A percentile compares a stretch with the other conserved stretches of the same genome.
phyloP scores from a whole-genome alignment of 2,113 vertebrate species.

The Isichthys henryi region DNA sequence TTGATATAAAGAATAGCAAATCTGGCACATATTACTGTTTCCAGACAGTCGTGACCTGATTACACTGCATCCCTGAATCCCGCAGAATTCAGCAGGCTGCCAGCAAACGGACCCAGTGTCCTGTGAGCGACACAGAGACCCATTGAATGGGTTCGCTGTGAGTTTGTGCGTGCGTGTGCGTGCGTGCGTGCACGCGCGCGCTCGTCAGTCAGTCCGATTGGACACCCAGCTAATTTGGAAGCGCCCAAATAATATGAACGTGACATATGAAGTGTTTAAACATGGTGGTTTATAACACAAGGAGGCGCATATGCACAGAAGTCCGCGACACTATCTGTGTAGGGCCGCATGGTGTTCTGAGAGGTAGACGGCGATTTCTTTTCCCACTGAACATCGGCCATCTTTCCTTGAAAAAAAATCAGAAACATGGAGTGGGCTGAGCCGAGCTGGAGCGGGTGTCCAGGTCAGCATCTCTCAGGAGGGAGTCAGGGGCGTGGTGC shows the following conservation, averaged over 20 bases:
- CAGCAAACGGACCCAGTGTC: not conserved
- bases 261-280: not conserved
- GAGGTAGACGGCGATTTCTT: not conserved
- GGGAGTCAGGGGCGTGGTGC: not conserved
- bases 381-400: not conserved
- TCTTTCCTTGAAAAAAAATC: not conserved
- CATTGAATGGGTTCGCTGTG: not conserved
- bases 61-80: not conserved
- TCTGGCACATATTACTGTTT: constrained; percentile 6
- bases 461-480: not conserved
- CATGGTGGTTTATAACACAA: not conserved
- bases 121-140: not conserved
- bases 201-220: not conserved
- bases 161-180: not conserved
- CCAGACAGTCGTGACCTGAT: constrained; percentile 8
- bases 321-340: not conserved
- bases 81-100: not conserved
- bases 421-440: not conserved
- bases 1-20: not conserved
- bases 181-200: not conserved
- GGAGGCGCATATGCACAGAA: not conserved
- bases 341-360: not conserved
- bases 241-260: not conserved
- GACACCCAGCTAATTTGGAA: not conserved
- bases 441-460: not conserved